Base-by-base conservation (phyloP, 2,888 invertebrate species). In the Cryptus viduatorius region DNA sequence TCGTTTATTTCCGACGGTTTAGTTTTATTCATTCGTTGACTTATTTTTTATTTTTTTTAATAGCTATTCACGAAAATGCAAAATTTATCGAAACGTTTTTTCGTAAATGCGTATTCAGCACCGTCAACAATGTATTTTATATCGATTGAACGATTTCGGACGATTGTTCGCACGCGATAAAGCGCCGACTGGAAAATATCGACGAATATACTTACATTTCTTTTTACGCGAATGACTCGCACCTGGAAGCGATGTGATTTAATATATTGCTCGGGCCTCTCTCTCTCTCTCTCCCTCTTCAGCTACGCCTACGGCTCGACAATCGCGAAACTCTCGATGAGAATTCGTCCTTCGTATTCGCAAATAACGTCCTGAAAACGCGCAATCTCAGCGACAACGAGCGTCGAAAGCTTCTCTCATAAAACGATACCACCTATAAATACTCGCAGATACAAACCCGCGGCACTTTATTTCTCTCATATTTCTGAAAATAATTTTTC, bases 331-430 rank as follows among this genome's bases (percentile, higher is more conserved):
- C 42, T 68, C 67, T 16, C 68, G 42, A 37, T 19, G 24, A 31
- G 50, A 31, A 31, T 68, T 73, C 67, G 80, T 73, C 80, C 80
- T 80, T 80, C 80, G 68, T 73, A 48, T 75, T 80, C 59, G 48
- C 73, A 80, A 80, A 80, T 61, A 12, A 24, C 56, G 67, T 80
- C 67, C 59, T 80, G 59, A 68, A 75, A 68, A 68, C 56, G 46
- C 48, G 19, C 73, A 59, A 73, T 73, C 44, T 37, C 48, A 46
- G 59, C 14, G 59, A 29, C 73, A 75, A 67, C 59, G 48, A 68
- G n/a, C n/a, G n/a, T n/a, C 46, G 37, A 80, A 73, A 59, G 73
- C 48, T 77, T 75, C 59, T 48, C 73, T 73, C 80, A 73, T 80
- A 75, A 75, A 80, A 80, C 67, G 56, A 76, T 29, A 76, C 48